phyloP scores from a whole-genome alignment of 2,888 invertebrate species.

The Lacanobia wlatinum region DNA sequence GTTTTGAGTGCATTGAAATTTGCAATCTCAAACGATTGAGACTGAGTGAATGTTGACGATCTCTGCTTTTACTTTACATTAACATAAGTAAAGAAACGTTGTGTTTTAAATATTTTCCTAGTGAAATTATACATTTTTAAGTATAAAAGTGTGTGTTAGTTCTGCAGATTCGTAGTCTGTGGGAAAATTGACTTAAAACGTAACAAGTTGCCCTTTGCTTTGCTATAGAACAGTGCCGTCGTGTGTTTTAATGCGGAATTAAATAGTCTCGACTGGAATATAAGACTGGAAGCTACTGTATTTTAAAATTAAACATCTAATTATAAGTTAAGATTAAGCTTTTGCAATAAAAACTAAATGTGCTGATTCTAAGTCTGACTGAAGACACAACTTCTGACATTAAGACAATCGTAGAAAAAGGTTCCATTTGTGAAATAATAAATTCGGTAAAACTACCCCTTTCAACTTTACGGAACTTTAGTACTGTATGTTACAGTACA shows the following conservation, averaged over 20 bases:
- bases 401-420: neutral
- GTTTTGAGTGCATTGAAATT: constrained; percentile 45
- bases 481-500: neutral
- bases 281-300: constrained; percentile 8
- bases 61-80: neutral
- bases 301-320: constrained; percentile 21
- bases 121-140: neutral
- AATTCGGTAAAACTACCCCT: neutral
- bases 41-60: constrained; percentile 23
- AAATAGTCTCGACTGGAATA: constrained; percentile 61
- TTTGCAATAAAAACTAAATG: neutral
- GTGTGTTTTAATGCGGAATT: constrained; percentile 74
- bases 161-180: constrained; percentile 61
- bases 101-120: constrained; percentile 7
- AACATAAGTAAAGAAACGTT: neutral
- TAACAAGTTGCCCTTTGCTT: constrained; percentile 80
- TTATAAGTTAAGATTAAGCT: constrained; percentile 4
- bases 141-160: constrained; percentile 53
- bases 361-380: neutral
- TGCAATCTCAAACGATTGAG: constrained; percentile 34
- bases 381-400: neutral
- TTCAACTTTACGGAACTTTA: neutral
- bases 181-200: constrained; percentile 78
- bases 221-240: constrained; percentile 73
- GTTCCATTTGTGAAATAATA: neutral